Percentiles rank a stretch among this genome's conserved stretches.
Evolutionary conservation across 2,888 invertebrate species (phyloP).

Genomic region (Eupeodes luniger): DNA sequence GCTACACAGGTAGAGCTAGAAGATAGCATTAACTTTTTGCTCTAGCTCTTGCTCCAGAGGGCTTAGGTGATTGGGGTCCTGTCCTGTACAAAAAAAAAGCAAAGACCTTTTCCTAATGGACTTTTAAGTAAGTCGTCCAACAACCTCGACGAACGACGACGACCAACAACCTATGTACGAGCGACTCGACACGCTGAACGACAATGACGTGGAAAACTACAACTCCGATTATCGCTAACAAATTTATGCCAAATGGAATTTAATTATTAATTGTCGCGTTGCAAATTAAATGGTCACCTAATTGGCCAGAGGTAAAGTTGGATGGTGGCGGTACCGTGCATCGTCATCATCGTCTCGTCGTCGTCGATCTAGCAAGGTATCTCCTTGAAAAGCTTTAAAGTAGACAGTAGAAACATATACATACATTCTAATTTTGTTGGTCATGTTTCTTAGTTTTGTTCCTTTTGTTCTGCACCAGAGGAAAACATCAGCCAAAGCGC

Average conservation of each 20-base stretch:
- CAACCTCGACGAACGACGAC: background rate
- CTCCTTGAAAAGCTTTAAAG: no score
- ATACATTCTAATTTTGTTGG: constrained; percentile 13
- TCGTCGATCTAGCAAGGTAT: no score
- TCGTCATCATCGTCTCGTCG: no score
- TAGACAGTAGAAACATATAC: background rate
- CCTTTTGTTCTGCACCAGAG: background rate
- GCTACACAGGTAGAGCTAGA: constrained; percentile 1
- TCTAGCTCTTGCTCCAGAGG: background rate
- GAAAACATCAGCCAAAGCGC: background rate
- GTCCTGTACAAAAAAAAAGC: background rate
- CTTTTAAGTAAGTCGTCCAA: constrained; percentile 6
- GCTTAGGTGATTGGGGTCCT: background rate
- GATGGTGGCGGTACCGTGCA: background rate
- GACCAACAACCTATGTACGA: background rate
- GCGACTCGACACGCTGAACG: no score
- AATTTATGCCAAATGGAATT: constrained; percentile 71
- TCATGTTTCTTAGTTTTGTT: background rate
- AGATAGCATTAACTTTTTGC: constrained; percentile 29
- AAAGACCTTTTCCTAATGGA: background rate
- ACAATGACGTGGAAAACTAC: background rate
- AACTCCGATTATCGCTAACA: constrained; percentile 47
- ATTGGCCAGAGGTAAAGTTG: constrained; percentile 31
- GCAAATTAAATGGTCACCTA: constrained; percentile 72
- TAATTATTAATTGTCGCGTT: constrained; percentile 65